These are phyloP conservation scores for Leptinotarsa haldemani DNA, from an alignment of 2,888 invertebrate species.

Conservation along the genomic window DNA sequence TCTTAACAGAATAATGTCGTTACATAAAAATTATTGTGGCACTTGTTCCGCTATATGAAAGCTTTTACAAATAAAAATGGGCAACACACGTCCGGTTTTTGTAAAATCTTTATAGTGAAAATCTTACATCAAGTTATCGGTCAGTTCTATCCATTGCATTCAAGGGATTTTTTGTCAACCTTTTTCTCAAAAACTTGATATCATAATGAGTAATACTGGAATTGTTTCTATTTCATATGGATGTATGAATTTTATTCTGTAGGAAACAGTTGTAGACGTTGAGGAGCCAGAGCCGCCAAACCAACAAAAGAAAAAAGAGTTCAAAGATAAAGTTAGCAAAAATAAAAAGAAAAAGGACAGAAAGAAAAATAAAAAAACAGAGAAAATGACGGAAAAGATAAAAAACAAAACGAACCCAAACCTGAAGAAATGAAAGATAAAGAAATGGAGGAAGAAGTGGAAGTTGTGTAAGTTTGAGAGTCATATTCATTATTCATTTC, in stretches of 20 bases:
- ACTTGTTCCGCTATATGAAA: too few relatives aligned
- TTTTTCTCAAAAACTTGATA: too few relatives aligned
- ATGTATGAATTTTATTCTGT: not conserved
- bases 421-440: constrained; percentile 61
- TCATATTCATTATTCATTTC: too few relatives aligned
- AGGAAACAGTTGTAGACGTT: constrained; percentile 48
- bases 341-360: constrained; percentile 63
- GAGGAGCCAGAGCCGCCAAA: constrained; percentile 47
- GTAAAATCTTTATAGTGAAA: too few relatives aligned
- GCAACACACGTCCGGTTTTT: too few relatives aligned
- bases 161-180: too few relatives aligned
- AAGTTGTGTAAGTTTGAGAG: constrained; percentile 61
- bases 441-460: constrained; percentile 55
- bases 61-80: too few relatives aligned
- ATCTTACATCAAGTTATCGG: too few relatives aligned
- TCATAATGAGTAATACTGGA: too few relatives aligned
- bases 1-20: too few relatives aligned
- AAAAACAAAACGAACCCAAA: constrained; percentile 65
- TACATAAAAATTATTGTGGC: too few relatives aligned
- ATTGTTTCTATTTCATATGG: not conserved
- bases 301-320: constrained; percentile 55
- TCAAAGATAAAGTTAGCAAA: constrained; percentile 63
- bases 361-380: constrained; percentile 62
- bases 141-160: too few relatives aligned
- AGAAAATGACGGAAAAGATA: constrained; percentile 64